phyloP scores from a whole-genome alignment of 2,888 invertebrate species.

The Blera fallax region DNA sequence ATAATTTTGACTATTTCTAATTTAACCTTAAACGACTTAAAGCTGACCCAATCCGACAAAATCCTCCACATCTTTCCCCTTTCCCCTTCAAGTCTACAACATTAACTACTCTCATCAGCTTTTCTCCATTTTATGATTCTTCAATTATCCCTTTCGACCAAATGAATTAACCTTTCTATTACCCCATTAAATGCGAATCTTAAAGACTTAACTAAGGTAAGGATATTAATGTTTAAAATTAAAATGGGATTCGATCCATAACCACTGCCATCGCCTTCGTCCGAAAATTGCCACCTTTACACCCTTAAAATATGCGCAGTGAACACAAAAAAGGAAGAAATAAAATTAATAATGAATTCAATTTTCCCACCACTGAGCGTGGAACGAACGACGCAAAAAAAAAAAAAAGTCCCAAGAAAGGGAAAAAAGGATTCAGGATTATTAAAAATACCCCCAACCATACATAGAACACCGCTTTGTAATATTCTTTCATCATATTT shows the following conservation, averaged over 20 bases:
- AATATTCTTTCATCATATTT: conserved; percentile 70
- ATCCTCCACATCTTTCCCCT: too few relatives aligned
- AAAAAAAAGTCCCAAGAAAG: conserved; percentile 19
- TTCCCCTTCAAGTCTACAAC: background rate
- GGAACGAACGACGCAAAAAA: background rate
- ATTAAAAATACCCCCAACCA: conserved; percentile 56
- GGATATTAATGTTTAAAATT: conserved; percentile 60
- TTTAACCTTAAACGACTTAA: too few relatives aligned
- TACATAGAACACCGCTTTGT: conserved; percentile 59
- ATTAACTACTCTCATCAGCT: background rate
- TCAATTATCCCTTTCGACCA: conserved; percentile 45
- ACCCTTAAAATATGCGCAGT: conserved; percentile 61
- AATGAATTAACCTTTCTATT: conserved; percentile 55
- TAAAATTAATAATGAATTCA: conserved; percentile 67
- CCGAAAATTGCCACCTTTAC: conserved; percentile 54
- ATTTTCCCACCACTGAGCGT: conserved; percentile 32
- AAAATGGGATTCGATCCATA: conserved; percentile 56
- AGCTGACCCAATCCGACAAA: too few relatives aligned
- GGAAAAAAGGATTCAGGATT: conserved; percentile 59
- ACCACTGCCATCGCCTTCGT: background rate
- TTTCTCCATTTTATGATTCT: conserved; percentile 24
- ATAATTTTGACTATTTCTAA: too few relatives aligned
- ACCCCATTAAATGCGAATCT: conserved; percentile 50
- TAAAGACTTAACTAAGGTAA: conserved; percentile 54
- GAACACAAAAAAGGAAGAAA: conserved; percentile 12